Evolutionary conservation across 2,888 invertebrate species (phyloP), one percentile per base, ranked within the genome.

Genomic region (Drymonia ruficornis): DNA sequence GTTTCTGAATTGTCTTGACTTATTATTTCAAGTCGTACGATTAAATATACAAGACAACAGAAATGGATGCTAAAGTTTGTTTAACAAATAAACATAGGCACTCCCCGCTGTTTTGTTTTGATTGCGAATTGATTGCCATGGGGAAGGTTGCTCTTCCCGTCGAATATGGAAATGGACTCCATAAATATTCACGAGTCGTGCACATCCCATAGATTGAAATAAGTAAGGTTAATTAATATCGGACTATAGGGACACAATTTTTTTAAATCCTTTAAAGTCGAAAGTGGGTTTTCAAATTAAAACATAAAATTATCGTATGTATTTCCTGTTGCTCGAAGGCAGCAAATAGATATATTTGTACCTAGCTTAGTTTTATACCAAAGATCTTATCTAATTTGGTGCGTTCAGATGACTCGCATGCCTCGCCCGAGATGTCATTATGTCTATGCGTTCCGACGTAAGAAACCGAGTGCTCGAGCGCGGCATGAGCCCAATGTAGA

Each of bases 141-240:
- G 43, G 5, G 43, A 23, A 44, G 23, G 23, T 44, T 19, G 23
- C 23, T 44, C 43, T 44, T 44, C 23, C 43, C 42, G 13, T 19
- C 43, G 19, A 23, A 44, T 43, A 44, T 44, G 43, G 54, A 55
- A 60, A 57, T 58, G 58, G 53, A 58, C 61, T 56, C 56, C 59
- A 58, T 63, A 60, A 58, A 44, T 44, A 44, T 44, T 44, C 19
- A 44, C 43, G 43, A 44, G 23, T 13, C 1, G n/a, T n/a, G 11
- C 16, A 40, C 7, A 44, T 23, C 13, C 19, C 19, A 16, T 44
- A 23, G 23, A 44, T 23, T 44, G 13, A 44, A 42, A 42, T 42
- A 16, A 6, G 1, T 23, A 23, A 4, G 3, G 36, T 36, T n/a
- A 5, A 36, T 6, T 4, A n/a, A 36, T 36, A n/a, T 36, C n/a